Conservation (phyloP, 2,888 invertebrate genomes). For the Nemoura dubitans region DNA sequence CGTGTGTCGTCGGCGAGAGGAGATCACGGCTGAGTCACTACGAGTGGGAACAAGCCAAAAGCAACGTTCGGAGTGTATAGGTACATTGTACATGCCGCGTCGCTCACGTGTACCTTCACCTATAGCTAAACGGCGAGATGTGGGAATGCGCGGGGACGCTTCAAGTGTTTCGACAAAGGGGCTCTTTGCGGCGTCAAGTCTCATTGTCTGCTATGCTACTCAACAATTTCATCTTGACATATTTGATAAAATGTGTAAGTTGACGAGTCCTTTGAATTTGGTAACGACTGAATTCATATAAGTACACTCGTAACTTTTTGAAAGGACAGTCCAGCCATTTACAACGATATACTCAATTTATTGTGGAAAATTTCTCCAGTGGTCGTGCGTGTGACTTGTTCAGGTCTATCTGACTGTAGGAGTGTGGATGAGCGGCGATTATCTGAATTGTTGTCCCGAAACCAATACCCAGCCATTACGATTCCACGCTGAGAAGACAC, state of each 20-base stretch:
- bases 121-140: not conserved
- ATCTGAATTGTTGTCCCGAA: not conserved
- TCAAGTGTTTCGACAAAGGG: not conserved
- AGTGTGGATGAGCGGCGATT: not conserved
- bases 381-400: no score
- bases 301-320: no score
- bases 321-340: no score
- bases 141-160: not conserved
- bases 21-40: not conserved
- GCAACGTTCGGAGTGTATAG: not conserved
- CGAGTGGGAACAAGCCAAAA: not conserved
- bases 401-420: no score
- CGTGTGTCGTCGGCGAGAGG: not conserved
- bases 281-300: no score
- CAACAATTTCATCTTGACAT: not conserved
- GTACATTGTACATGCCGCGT: no score
- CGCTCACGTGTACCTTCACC: no score
- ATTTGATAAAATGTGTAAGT: not conserved
- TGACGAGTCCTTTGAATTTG: no score
- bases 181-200: not conserved
- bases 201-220: not conserved
- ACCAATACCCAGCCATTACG: not conserved
- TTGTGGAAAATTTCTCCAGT: no score
- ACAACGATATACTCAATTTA: no score
- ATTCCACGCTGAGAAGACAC: not conserved